A percentile compares a stretch with the other conserved stretches of the same genome.
These are phyloP conservation scores for Catocala fraxini DNA, from an alignment of 2,888 invertebrate species.

Conservation along the genomic window DNA sequence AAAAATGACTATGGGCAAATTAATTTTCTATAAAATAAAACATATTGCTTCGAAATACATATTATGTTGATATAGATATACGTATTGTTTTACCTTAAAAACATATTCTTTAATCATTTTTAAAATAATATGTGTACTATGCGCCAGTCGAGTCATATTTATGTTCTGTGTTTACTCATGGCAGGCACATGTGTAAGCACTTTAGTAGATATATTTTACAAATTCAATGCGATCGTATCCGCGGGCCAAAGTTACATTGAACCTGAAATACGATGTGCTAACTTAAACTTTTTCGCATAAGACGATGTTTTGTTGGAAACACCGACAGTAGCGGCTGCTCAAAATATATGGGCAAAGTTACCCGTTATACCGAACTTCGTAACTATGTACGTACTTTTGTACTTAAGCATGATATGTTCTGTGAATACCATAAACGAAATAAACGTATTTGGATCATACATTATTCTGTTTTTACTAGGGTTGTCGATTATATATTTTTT, in stretches of 20 bases:
- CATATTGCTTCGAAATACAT: no score
- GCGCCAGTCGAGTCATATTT: no score
- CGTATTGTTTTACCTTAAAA: no score
- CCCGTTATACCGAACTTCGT: slow-evolving; percentile 15
- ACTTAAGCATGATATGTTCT: slow-evolving; percentile 7
- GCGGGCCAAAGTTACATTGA: background rate
- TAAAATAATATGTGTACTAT: no score
- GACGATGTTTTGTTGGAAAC: slow-evolving; percentile 29
- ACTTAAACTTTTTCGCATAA: slow-evolving; percentile 29
- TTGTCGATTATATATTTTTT: no score
- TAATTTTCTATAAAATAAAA: no score
- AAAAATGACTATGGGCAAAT: no score
- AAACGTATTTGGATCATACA: background rate
- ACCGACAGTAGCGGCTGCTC: slow-evolving; percentile 23
- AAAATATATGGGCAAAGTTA: slow-evolving; percentile 42
- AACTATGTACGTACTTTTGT: slow-evolving; percentile 6
- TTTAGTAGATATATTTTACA: background rate
- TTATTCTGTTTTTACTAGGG: no score
- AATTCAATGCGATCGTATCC: background rate
- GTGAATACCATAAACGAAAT: slow-evolving; percentile 3
- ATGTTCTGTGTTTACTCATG: no score
- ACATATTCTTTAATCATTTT: no score
- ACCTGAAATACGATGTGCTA: slow-evolving; percentile 17
- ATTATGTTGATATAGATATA: no score
- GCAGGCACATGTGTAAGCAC: no score